Evolutionary conservation across 2,888 invertebrate species (phyloP).

Genomic region (Amiota mariae): DNA sequence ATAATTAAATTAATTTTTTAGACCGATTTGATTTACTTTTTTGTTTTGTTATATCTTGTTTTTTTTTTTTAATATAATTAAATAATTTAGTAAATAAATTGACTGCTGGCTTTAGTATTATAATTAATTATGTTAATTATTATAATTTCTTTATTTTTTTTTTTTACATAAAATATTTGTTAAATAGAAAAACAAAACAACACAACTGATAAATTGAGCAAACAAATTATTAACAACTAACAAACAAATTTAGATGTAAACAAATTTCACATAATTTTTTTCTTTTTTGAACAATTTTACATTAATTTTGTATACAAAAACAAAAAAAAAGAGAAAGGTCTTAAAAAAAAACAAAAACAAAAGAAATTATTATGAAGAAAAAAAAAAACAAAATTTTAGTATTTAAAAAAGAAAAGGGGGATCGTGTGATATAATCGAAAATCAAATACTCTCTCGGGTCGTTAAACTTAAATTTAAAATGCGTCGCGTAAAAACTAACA

Average conservation of each 20-base stretch:
- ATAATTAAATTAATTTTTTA: conserved; percentile 18
- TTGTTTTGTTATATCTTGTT: conserved; percentile 11
- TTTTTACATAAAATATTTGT: neutral
- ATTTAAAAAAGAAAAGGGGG: conserved; percentile 51
- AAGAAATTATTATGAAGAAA: conserved; percentile 29
- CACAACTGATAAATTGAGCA: conserved; percentile 36
- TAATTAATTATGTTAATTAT: conserved; percentile 2
- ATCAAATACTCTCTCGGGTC: conserved; percentile 59
- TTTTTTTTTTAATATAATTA: conserved; percentile 7
- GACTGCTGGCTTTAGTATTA: conserved; percentile 24
- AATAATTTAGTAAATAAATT: conserved; percentile 24
- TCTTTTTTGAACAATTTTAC: conserved; percentile 33
- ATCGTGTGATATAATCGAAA: conserved; percentile 66
- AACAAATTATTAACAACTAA: conserved; percentile 34
- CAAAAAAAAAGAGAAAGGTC: conserved; percentile 36
- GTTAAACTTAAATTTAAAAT: conserved; percentile 43
- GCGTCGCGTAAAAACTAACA: conserved; percentile 64
- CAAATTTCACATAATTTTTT: conserved; percentile 48
- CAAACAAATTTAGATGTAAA: conserved; percentile 53
- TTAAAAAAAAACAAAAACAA: conserved; percentile 36
- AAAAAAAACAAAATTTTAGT: conserved; percentile 35
- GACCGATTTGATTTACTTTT: conserved; percentile 10
- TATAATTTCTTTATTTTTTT: neutral
- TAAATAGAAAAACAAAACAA: conserved; percentile 27
- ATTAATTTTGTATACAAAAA: conserved; percentile 37